These are phyloP conservation scores for Lates japonicus DNA, from an alignment of 2,797 vertebrate genomes.

Conservation along the genomic window DNA sequence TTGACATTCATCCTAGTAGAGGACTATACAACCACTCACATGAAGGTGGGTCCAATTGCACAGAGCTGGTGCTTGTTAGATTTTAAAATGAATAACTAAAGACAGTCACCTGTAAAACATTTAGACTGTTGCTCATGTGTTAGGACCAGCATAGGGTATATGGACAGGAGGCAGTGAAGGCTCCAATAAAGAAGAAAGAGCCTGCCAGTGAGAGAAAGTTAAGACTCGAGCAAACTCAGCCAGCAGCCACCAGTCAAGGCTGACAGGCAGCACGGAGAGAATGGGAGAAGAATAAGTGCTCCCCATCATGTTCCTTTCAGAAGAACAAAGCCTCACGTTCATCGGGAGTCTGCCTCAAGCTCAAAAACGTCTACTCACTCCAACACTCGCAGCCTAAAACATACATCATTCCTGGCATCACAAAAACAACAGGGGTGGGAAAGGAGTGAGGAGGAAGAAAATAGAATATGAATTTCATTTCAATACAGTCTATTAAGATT, in stretches of 20 bases:
- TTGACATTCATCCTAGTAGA: background rate
- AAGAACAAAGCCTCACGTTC: conserved; percentile 76
- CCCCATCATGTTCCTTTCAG: conserved; percentile 80
- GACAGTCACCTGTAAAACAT: conserved; percentile 4
- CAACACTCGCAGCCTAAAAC: conserved; percentile 68
- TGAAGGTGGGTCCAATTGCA: background rate
- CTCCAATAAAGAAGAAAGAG: conserved; percentile 24
- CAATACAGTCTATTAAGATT: conserved; percentile 62
- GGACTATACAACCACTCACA: background rate
- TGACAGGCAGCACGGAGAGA: conserved; percentile 84
- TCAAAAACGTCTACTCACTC: conserved; percentile 67
- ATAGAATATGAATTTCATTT: conserved; percentile 70
- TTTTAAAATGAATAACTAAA: conserved; percentile 8
- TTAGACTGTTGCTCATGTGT: conserved; percentile 3
- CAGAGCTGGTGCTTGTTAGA: background rate
- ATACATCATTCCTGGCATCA: conserved; percentile 74
- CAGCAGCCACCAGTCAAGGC: conserved; percentile 57
- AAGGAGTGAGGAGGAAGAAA: conserved; percentile 36
- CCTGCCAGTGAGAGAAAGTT: conserved; percentile 57
- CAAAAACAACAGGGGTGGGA: conserved; percentile 57
- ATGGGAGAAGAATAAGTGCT: conserved; percentile 68
- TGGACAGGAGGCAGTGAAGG: background rate
- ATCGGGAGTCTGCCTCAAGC: conserved; percentile 69
- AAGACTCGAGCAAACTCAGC: conserved; percentile 34
- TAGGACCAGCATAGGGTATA: conserved; percentile 2